These are phyloP conservation scores for Cydia pomonella DNA, from an alignment of 1,140 invertebrate genomes.

Conservation along the genomic window DNA sequence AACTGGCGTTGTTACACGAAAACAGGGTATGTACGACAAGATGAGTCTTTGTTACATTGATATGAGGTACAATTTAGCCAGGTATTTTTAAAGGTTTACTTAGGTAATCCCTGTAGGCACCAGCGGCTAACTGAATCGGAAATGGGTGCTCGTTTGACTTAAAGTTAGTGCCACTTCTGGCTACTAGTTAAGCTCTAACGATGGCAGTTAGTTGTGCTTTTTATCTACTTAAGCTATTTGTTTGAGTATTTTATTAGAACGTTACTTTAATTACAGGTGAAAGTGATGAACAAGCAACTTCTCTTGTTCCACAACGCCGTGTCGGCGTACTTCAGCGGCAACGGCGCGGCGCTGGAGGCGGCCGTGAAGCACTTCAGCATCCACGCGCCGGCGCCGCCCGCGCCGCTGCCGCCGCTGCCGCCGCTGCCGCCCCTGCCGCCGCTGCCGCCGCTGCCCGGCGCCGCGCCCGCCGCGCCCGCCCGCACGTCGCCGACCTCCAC, in stretches of 20 bases:
- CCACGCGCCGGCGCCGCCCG: conserved; percentile 40
- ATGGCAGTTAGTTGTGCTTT: too few relatives aligned
- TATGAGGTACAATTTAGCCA: background rate
- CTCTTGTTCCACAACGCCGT: conserved; percentile 97
- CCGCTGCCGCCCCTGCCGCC: conserved; percentile 4
- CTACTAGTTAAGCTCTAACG: too few relatives aligned
- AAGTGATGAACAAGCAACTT: conserved; percentile 99
- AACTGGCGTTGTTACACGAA: conserved; percentile 97
- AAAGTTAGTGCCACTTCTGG: too few relatives aligned
- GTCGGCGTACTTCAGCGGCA: conserved; percentile 97
- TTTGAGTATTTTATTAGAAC: background rate
- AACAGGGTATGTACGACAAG: conserved; percentile 88
- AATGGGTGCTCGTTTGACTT: too few relatives aligned
- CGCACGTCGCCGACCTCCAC: conserved; percentile 30
- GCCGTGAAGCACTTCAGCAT: conserved; percentile 98
- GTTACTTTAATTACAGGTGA: conserved; percentile 87
- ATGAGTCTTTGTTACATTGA: background rate
- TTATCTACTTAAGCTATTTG: background rate
- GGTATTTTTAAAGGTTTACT: too few relatives aligned
- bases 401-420: conserved; percentile 36
- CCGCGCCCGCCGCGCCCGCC: conserved; percentile 34
- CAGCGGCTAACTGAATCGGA: too few relatives aligned
- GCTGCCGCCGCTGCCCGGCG: conserved; percentile 12
- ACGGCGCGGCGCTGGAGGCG: conserved; percentile 94
- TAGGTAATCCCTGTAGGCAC: too few relatives aligned